Percentiles rank a stretch among this genome's conserved stretches.
Evolutionary conservation across 2,113 vertebrate genomes (phyloP).

Genomic region (Mugil cephalus): DNA sequence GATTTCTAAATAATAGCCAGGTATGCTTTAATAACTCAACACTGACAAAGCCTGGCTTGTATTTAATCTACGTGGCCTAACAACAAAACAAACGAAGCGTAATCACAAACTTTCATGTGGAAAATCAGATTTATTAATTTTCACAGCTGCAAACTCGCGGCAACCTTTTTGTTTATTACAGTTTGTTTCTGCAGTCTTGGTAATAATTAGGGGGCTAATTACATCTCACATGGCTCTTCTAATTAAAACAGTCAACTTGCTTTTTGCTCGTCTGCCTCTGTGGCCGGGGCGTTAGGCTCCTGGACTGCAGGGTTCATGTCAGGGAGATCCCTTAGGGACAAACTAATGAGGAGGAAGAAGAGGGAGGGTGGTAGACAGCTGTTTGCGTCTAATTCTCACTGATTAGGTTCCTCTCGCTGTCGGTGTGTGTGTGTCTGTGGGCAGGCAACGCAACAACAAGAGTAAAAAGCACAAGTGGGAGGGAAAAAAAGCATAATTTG

Average conservation of each 20-base stretch:
- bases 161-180: constrained; percentile 50
- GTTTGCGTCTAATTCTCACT: constrained; percentile 66
- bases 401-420: constrained; percentile 29
- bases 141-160: constrained; percentile 35
- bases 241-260: constrained; percentile 70
- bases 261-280: constrained; percentile 46
- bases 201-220: constrained; percentile 69
- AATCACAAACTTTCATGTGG: constrained; percentile 11
- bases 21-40: no score
- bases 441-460: constrained; percentile 20
- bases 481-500: neutral
- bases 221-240: constrained; percentile 61
- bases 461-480: constrained; percentile 2
- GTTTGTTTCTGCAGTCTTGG: constrained; percentile 21
- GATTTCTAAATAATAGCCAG: no score
- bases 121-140: constrained; percentile 50
- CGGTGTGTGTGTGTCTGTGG: constrained; percentile 10
- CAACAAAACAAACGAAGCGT: constrained; percentile 12
- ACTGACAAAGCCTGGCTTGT: no score
- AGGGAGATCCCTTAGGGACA: constrained; percentile 60
- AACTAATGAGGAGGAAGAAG: constrained; percentile 68
- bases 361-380: constrained; percentile 65
- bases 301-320: constrained; percentile 62
- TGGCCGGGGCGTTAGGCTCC: constrained; percentile 51
- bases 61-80: neutral